These are phyloP conservation scores for Drosophila macrospina DNA, from an alignment of 2,888 invertebrate species.

Conservation along the genomic window DNA sequence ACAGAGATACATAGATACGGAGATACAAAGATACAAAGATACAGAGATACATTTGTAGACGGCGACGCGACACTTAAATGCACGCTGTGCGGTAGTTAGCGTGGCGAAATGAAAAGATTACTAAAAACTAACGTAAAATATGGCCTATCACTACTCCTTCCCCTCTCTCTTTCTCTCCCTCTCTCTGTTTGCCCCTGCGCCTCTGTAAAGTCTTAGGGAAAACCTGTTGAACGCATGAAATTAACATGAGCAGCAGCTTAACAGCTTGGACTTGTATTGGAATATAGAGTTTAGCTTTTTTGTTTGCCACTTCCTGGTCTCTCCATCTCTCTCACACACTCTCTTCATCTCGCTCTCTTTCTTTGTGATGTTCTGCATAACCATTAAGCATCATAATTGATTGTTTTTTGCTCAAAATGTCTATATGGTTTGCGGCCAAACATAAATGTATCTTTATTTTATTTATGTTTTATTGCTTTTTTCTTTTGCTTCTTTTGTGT, in stretches of 20 bases:
- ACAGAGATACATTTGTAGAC: slow-evolving; percentile 31
- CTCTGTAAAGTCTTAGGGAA: slow-evolving; percentile 12
- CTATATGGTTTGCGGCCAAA: slow-evolving; percentile 55
- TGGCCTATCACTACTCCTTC: slow-evolving; percentile 6
- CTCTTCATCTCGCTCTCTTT: slow-evolving; percentile 1
- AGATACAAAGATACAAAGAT: slow-evolving; percentile 37
- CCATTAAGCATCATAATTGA: slow-evolving; percentile 71
- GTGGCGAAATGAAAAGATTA: slow-evolving; percentile 72
- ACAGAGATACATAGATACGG: slow-evolving; percentile 32
- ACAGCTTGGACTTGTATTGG: slow-evolving; percentile 49
- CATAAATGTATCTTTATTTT: slow-evolving; percentile 18
- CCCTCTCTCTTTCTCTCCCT: neutral
- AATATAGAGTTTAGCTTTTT: slow-evolving; percentile 50
- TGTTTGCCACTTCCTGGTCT: slow-evolving; percentile 57
- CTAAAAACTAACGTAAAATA: slow-evolving; percentile 69
- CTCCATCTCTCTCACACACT: neutral
- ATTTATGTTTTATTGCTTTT: neutral
- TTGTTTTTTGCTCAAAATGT: slow-evolving; percentile 32
- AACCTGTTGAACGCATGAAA: slow-evolving; percentile 78
- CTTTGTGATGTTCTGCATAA: slow-evolving; percentile 24
- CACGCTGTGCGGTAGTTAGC: slow-evolving; percentile 78
- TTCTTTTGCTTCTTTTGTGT: neutral
- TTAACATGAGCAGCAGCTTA: slow-evolving; percentile 61
- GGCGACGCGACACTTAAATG: slow-evolving; percentile 69
- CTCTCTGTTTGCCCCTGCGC: neutral